Conservation (phyloP, 2,888 invertebrate genomes). For the Hipparchia sbordonii region DNA sequence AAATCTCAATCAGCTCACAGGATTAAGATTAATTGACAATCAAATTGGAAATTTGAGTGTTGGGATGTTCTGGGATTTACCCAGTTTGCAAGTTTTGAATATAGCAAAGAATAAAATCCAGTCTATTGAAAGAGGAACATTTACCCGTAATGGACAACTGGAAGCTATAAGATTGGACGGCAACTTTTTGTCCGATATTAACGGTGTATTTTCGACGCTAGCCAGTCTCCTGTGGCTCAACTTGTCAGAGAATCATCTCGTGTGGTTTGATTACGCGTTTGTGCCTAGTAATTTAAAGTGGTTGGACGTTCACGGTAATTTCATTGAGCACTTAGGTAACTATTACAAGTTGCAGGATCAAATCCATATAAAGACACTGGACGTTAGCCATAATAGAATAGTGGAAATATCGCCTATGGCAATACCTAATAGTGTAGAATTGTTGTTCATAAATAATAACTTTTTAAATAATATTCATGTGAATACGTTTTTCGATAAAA, state of each 20-base stretch:
- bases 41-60: conserved; percentile 92
- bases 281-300: conserved; percentile 94
- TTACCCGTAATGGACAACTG: conserved; percentile 90
- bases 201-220: conserved; percentile 93
- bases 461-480: conserved; percentile 90
- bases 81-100: conserved; percentile 92
- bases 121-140: conserved; percentile 91
- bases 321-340: conserved; percentile 93
- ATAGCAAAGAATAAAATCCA: conserved; percentile 95
- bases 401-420: conserved; percentile 91
- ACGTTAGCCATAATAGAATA: conserved; percentile 95
- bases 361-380: conserved; percentile 91
- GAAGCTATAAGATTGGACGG: conserved; percentile 94
- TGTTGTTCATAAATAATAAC: conserved; percentile 95
- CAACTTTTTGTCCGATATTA: conserved; percentile 94
- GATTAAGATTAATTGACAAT: conserved; percentile 94
- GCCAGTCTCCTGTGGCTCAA: conserved; percentile 94
- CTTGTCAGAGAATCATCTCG: conserved; percentile 94
- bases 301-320: conserved; percentile 95
- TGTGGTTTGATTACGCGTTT: conserved; percentile 97
- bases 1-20: conserved; percentile 93
- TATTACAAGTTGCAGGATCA: conserved; percentile 93
- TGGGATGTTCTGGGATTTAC: conserved; percentile 94
- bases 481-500: conserved; percentile 93
- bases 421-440: conserved; percentile 93